Percentiles rank a stretch among this genome's conserved stretches.
Conservation (phyloP, 1,140 invertebrate genomes). For the Eurosta solidaginis region DNA sequence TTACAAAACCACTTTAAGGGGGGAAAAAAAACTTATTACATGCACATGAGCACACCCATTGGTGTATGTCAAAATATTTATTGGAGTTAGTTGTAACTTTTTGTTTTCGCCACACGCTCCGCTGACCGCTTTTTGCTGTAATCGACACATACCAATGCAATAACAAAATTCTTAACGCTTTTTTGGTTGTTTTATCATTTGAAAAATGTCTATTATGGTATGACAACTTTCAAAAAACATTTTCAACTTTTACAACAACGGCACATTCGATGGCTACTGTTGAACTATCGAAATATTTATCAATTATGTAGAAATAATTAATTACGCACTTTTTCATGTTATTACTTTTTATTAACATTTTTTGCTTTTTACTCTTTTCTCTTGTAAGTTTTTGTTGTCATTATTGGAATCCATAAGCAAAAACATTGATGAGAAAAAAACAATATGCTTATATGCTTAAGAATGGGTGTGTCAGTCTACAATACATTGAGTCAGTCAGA, state of each 20-base stretch:
- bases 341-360: neutral
- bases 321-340: conserved; percentile 18
- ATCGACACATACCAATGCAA: neutral
- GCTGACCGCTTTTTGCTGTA: neutral
- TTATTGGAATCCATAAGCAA: conserved; percentile 15
- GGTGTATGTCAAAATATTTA: no score
- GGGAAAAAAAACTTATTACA: no score
- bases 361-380: conserved; percentile 9
- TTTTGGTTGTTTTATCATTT: neutral
- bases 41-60: no score
- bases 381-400: conserved; percentile 26
- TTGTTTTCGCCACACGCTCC: no score
- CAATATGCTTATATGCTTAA: neutral
- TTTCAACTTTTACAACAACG: neutral
- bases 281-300: conserved; percentile 25
- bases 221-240: conserved; percentile 18
- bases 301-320: conserved; percentile 24
- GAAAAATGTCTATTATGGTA: neutral
- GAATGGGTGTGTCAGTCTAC: neutral
- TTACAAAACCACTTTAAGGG: no score
- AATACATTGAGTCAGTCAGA: no score
- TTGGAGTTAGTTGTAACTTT: no score
- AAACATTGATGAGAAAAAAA: neutral
- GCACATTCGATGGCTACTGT: neutral
- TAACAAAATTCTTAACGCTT: neutral